Evolutionary conservation across 2,797 vertebrate species (phyloP).

Genomic region (Onychomys torridus): DNA sequence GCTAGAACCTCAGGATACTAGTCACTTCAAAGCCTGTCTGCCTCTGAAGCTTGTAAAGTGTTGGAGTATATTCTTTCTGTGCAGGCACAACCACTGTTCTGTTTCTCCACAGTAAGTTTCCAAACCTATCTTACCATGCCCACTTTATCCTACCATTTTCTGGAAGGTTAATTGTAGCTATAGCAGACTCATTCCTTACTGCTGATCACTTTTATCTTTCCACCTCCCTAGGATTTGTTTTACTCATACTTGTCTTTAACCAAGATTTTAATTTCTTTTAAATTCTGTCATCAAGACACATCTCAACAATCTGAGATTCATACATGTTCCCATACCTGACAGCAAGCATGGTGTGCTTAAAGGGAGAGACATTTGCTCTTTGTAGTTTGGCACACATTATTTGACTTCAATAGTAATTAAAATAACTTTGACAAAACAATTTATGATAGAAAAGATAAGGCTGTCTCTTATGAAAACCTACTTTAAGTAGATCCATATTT

Average conservation of each 20-base stretch:
- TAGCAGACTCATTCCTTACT: slow-evolving; percentile 71
- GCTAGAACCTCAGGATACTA: background rate
- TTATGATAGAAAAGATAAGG: background rate
- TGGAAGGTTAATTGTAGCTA: slow-evolving; percentile 78
- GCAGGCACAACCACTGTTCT: slow-evolving; percentile 45
- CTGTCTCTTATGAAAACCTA: background rate
- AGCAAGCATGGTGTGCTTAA: background rate
- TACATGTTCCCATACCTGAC: background rate
- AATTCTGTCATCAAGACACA: slow-evolving; percentile 59
- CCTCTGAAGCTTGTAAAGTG: background rate
- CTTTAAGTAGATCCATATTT: background rate
- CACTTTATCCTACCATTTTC: slow-evolving; percentile 56
- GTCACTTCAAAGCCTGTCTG: slow-evolving; percentile 15
- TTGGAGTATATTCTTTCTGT: background rate
- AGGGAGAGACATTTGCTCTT: background rate
- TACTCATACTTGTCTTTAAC: slow-evolving; percentile 76
- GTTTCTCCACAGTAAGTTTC: slow-evolving; percentile 40
- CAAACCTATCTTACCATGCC: slow-evolving; percentile 57
- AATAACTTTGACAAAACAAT: background rate
- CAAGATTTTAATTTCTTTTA: slow-evolving; percentile 43
- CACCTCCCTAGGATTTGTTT: slow-evolving; percentile 70
- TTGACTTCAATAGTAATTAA: slow-evolving; percentile 16
- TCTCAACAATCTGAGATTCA: background rate
- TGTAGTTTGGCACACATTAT: slow-evolving; percentile 15
- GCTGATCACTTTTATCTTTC: slow-evolving; percentile 76